A percentile compares a stretch with the other conserved stretches of the same genome.
phyloP scores from a whole-genome alignment of 1,140 invertebrate species.

The Pentalonia nigronervosa region DNA sequence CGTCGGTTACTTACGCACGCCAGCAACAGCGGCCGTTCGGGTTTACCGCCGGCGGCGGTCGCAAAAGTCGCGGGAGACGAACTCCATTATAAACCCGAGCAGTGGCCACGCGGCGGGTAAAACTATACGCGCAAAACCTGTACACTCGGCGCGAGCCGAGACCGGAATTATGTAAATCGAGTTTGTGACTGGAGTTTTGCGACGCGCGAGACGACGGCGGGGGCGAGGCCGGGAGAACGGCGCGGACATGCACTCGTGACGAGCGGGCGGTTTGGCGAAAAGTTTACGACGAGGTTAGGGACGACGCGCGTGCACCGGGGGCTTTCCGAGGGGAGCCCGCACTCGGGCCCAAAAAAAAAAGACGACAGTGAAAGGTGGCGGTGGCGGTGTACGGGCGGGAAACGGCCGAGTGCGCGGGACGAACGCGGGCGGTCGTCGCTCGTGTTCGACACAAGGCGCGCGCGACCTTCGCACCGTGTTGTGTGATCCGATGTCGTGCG shows the following conservation, averaged over 20 bases:
- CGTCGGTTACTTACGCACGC: not conserved
- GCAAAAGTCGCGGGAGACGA: not conserved
- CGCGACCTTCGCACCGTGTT: not conserved
- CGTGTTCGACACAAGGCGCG: not conserved
- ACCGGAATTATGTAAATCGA: slow-evolving; percentile 35
- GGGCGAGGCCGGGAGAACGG: not conserved
- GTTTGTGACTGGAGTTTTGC: not conserved
- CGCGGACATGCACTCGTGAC: not conserved
- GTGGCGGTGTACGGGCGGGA: not conserved
- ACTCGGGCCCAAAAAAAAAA: not conserved
- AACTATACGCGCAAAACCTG: not conserved
- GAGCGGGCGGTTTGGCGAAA: not conserved
- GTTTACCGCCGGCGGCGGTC: not conserved
- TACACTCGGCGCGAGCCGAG: not conserved
- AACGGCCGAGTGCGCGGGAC: not conserved
- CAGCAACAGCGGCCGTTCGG: not conserved
- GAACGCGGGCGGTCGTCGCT: not conserved
- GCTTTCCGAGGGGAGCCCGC: not conserved
- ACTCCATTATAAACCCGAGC: not conserved
- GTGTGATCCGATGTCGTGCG: not conserved
- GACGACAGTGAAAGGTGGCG: not conserved
- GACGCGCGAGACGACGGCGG: not conserved
- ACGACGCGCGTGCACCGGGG: not conserved
- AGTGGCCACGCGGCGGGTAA: no score
- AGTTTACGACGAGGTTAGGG: not conserved